Percentiles rank a stretch among this genome's conserved stretches.
phyloP scores from a whole-genome alignment of 92 coral and sea anemone genomes.

The Parazoanthus atlanticus region DNA sequence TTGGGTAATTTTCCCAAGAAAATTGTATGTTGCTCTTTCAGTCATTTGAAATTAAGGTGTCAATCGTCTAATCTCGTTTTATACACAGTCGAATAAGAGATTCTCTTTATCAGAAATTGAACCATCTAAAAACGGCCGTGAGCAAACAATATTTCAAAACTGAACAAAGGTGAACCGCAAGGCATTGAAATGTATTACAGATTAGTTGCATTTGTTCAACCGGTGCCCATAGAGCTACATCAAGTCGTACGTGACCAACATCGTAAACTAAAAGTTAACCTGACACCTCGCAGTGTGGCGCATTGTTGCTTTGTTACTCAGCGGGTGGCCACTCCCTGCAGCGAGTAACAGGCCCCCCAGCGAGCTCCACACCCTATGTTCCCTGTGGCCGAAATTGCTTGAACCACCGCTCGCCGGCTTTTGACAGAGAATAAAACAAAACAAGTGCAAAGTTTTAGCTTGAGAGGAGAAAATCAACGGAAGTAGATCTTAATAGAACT shows the following conservation, averaged over 20 bases:
- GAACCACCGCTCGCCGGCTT: not conserved
- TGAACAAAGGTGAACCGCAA: not conserved
- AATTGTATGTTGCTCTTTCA: no score
- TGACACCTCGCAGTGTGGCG: not conserved
- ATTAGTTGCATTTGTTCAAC: not conserved
- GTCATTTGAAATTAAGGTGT: no score
- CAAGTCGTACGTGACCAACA: constrained; percentile 5
- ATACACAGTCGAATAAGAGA: no score
- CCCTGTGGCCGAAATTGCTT: not conserved
- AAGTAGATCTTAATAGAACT: not conserved
- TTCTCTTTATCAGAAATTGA: no score
- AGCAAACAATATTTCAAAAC: not conserved
- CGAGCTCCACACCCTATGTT: not conserved
- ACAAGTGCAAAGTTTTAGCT: not conserved
- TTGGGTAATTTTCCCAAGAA: no score
- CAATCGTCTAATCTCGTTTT: no score
- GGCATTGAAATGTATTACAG: not conserved
- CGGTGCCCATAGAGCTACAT: not conserved
- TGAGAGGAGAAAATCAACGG: not conserved
- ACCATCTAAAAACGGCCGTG: no score
- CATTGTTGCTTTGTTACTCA: not conserved
- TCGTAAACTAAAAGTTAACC: not conserved
- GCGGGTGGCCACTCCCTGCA: not conserved
- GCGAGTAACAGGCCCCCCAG: not conserved
- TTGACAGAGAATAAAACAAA: not conserved